Base-by-base conservation (phyloP, 2,113 vertebrate species). In the Mohoua ochrocephala region DNA sequence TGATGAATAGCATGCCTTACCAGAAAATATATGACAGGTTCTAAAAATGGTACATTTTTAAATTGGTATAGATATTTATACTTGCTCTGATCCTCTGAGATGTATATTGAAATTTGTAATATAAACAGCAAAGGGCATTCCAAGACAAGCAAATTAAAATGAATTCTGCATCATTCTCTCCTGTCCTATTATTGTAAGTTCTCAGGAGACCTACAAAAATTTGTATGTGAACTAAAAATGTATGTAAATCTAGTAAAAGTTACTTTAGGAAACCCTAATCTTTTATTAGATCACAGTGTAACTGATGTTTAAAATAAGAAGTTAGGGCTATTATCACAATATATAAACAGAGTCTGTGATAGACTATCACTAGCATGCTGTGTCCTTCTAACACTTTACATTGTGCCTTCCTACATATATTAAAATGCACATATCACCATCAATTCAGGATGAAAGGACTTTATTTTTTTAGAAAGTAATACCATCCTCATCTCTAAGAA, bases 71-170 rank as follows among this genome's bases (percentile, higher is more conserved):
- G 92, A 95, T 96, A 96, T 96, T 96, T 96, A 95, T 90, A 93
- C 68, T 94, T 88, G 85, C 79, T 96, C 82, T 92, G 95, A 96
- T 96, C 93, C 95, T 95, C 64, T 93, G 95, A 96, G 95, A 96
- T 93, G 60, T 93, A 75, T 84, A 88, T 90, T 96, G 95, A 96
- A 93, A 96, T 94, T 27, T 81, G 79, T 67, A 95, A 93, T 84
- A 94, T 83, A 93, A 96, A 96, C 93, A 93, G 93, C 75, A 94
- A 96, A 96, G 95, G 85, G 75, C 91, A 96, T 90, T 95, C 90
- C 92, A 97, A 95, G 95, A 96, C 92, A 97, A 96, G 96, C 91
- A 97, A 96, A 96, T 96, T 96, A 96, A 97, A 96, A 96, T 96
- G 82, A 96, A 95, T 96, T 94, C 88, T 93, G 79, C 56, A 96